Evolutionary conservation across 1,140 invertebrate species (phyloP), one percentile per base, ranked within the genome.

Genomic region (Neodiprion lecontei): DNA sequence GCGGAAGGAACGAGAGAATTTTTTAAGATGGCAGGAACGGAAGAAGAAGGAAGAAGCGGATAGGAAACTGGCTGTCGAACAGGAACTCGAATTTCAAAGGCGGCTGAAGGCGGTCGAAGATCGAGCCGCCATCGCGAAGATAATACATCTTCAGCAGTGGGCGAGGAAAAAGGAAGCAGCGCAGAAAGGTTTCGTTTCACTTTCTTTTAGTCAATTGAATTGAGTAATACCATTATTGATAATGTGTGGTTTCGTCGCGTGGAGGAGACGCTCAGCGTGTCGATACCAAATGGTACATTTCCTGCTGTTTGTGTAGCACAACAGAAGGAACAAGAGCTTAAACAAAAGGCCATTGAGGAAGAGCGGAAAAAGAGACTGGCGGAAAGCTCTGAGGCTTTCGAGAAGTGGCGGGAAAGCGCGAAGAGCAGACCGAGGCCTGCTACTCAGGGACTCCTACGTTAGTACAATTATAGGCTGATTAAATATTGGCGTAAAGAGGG

Each of bases 371-470:
- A 72, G 72, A 7, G 81, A 48, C 11, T 83, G 0, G 79, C 84
- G 40, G 74, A 85, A 14, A 87, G 82, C 72, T 48, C 72, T 1
- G 83, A 79, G n/a, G 87, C 87, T 50, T 88, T 85, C 70, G 78
- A 85, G 47, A 81, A 82, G 47, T 88, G 86, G 87, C 75, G 72
- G n/a, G 78, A 85, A 72, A 86, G 78, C 10, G 81, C 86, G 9
- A 87, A 82, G 75, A 81, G 79, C 53, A 80, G 72, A 71, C 84
- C 86, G 9, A 86, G 79, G 72, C 87, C 87, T 3, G 83, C 86
- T 1, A 88, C 87, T 0, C 87, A 88, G 78, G 83, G 87, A 75
- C 76, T 88, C 66, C 74, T 88, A 49, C 84, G 87, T 88, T 77
- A 81, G 85, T 86, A 74, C 53, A 67, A 68, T 70, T 74, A 47